Evolutionary conservation across 1,140 invertebrate genomes (phyloP).

Genomic region (Drosophila rufa): DNA sequence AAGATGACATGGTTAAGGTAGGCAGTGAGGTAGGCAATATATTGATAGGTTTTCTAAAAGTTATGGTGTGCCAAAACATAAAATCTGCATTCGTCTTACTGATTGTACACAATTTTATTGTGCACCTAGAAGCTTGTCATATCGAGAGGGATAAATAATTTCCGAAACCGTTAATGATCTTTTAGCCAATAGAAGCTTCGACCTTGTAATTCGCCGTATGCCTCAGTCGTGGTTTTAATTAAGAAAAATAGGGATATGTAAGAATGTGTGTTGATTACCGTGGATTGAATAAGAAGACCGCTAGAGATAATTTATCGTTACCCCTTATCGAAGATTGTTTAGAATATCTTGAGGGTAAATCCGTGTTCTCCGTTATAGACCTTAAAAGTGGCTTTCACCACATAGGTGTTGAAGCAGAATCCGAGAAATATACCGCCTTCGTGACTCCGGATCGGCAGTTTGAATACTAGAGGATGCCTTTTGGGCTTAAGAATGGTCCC

Average conservation of each 20-base stretch:
- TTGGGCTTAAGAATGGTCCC: background rate
- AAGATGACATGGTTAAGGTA: background rate
- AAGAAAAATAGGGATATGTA: no score
- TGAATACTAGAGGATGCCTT: background rate
- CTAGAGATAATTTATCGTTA: no score
- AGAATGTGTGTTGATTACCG: no score
- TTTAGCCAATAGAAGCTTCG: background rate
- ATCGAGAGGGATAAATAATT: background rate
- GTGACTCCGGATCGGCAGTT: no score
- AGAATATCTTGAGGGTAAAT: no score
- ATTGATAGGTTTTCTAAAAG: slow-evolving; percentile 1
- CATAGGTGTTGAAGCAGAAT: background rate
- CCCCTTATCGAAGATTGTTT: no score
- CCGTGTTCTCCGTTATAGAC: no score
- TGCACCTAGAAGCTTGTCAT: slow-evolving; percentile 1
- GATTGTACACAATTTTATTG: slow-evolving; percentile 1
- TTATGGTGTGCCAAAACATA: background rate
- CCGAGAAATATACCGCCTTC: no score
- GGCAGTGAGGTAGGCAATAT: background rate
- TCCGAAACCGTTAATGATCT: background rate
- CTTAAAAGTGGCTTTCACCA: background rate
- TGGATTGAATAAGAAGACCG: no score
- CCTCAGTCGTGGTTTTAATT: background rate
- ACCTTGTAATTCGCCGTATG: background rate
- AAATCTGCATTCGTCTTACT: background rate